phyloP scores from a whole-genome alignment of 2,888 invertebrate genomes.

The Chaitophorus viminalis region DNA sequence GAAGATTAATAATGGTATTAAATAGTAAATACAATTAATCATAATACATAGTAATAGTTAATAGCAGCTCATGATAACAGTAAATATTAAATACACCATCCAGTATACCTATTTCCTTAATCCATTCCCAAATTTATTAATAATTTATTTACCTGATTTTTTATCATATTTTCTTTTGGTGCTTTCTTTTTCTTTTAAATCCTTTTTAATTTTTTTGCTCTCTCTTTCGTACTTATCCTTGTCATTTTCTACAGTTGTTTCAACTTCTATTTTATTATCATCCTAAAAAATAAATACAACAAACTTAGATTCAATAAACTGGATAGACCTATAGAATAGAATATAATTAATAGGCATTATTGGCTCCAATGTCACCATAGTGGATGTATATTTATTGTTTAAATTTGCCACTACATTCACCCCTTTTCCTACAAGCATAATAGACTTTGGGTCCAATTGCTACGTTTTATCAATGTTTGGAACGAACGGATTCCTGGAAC shows the following conservation, averaged over 20 bases:
- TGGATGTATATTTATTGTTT: too few relatives aligned
- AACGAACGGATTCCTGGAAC: too few relatives aligned
- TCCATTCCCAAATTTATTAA: background rate
- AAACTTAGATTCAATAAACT: background rate
- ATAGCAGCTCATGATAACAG: too few relatives aligned
- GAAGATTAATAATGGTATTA: too few relatives aligned
- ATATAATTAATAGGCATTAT: background rate
- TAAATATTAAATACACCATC: too few relatives aligned
- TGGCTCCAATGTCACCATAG: too few relatives aligned
- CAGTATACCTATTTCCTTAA: background rate
- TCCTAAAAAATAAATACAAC: constrained; percentile 28
- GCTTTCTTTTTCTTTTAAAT: constrained; percentile 53
- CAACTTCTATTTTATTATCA: constrained; percentile 46
- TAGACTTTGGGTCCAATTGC: too few relatives aligned
- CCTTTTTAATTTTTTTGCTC: constrained; percentile 42
- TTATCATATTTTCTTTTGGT: constrained; percentile 55
- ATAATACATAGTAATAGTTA: too few relatives aligned
- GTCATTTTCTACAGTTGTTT: background rate
- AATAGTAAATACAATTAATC: too few relatives aligned
- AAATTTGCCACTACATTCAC: too few relatives aligned
- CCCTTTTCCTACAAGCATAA: too few relatives aligned
- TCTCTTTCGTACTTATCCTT: constrained; percentile 55
- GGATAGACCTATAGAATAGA: background rate
- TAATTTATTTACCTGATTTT: constrained; percentile 40
- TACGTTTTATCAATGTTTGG: too few relatives aligned